Percentiles rank a stretch among this genome's conserved stretches.
Evolutionary conservation across 2,888 invertebrate species (phyloP).

Genomic region (Aleiodes testaceus): DNA sequence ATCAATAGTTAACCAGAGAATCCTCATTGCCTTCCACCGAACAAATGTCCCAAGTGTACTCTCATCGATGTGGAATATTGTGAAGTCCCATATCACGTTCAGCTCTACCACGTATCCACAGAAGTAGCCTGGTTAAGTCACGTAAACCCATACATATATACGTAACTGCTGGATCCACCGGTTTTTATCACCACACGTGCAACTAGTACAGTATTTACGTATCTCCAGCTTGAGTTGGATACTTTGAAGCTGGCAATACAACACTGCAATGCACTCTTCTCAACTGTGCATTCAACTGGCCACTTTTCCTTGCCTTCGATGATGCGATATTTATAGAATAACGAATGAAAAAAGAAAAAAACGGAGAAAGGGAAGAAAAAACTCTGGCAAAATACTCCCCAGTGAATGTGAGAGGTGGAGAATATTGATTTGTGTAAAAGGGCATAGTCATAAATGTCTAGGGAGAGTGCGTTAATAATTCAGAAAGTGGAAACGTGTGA

Average conservation of each 20-base stretch:
- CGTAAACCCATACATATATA: no score
- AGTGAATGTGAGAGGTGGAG: slow-evolving; percentile 6
- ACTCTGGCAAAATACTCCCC: background rate
- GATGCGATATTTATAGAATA: slow-evolving; percentile 36
- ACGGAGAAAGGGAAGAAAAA: slow-evolving; percentile 10
- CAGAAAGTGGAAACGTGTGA: slow-evolving; percentile 32
- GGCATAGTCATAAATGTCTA: slow-evolving; percentile 28
- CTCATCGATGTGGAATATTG: no score
- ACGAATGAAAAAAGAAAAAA: slow-evolving; percentile 29
- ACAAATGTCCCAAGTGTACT: background rate
- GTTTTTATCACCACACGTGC: slow-evolving; percentile 41
- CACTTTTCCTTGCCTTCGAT: slow-evolving; percentile 12
- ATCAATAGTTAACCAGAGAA: background rate
- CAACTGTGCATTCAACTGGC: slow-evolving; percentile 20
- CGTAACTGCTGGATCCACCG: no score
- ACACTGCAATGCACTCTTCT: slow-evolving; percentile 9
- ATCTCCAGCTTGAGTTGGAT: slow-evolving; percentile 40
- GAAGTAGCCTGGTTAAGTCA: no score
- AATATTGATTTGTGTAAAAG: slow-evolving; percentile 14
- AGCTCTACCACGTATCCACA: no score
- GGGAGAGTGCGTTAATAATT: slow-evolving; percentile 35
- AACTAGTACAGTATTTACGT: slow-evolving; percentile 30
- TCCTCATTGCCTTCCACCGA: background rate
- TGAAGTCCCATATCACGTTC: no score
- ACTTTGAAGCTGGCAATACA: slow-evolving; percentile 20